Percentiles rank a stretch among this genome's conserved stretches.
These are phyloP conservation scores for Haplochromis burtoni DNA, from an alignment of 2,113 vertebrate genomes.

Conservation along the genomic window DNA sequence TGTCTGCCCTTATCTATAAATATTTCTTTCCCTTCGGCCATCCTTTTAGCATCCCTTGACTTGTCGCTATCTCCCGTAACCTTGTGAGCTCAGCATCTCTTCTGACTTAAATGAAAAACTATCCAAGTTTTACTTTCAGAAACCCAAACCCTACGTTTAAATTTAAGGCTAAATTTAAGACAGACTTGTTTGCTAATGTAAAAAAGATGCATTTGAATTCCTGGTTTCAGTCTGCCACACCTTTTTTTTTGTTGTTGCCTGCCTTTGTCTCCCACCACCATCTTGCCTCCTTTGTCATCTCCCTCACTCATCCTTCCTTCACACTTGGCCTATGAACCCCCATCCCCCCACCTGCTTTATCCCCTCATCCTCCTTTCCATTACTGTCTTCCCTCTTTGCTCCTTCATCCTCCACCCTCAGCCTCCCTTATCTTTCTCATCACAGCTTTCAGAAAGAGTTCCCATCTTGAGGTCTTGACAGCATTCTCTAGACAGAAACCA, in stretches of 20 bases:
- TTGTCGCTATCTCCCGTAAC: background rate
- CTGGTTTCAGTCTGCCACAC: background rate
- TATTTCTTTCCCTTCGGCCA: background rate
- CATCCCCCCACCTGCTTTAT: background rate
- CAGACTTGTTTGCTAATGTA: background rate
- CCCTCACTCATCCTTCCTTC: background rate
- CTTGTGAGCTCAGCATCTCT: background rate
- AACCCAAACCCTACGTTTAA: background rate
- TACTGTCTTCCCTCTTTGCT: background rate
- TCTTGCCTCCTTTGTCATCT: background rate
- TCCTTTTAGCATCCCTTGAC: conserved; percentile 5
- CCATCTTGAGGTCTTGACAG: conserved; percentile 34
- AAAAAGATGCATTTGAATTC: background rate
- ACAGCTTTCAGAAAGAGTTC: background rate
- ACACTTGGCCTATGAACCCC: background rate
- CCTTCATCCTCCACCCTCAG: conserved; percentile 12
- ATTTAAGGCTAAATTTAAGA: background rate
- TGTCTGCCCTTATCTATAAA: conserved; percentile 10
- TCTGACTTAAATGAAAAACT: background rate
- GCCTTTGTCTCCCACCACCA: background rate
- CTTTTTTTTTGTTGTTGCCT: background rate
- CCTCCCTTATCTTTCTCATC: background rate
- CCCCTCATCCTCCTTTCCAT: background rate
- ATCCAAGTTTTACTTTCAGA: background rate
- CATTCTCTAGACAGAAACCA: conserved; percentile 7